Conservation (phyloP, 2,797 vertebrate genomes). For the Thripadectes ignobilis region DNA sequence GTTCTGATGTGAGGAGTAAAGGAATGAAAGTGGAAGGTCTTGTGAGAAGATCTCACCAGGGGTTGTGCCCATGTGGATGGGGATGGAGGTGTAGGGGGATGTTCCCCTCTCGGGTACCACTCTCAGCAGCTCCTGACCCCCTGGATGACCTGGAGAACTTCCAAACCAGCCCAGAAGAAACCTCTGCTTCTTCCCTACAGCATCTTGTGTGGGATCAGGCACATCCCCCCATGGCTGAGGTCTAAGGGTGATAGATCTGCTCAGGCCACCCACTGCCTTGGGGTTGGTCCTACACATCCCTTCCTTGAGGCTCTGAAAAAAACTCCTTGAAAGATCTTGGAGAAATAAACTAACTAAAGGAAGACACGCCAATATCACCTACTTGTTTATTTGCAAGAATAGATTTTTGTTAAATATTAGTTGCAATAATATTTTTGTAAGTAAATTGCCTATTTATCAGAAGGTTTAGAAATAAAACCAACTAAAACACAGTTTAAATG, state of each 20-base stretch:
- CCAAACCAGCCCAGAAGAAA: neutral
- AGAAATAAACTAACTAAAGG: neutral
- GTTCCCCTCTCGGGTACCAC: no score
- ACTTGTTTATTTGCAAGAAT: neutral
- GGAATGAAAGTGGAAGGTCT: neutral
- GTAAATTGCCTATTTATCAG: neutral
- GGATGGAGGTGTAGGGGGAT: neutral
- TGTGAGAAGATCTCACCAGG: neutral
- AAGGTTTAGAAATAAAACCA: neutral
- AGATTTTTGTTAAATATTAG: neutral
- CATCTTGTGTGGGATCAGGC: neutral
- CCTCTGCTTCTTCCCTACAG: neutral
- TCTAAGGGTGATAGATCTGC: neutral
- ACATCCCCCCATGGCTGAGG: neutral
- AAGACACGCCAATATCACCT: fast-evolving
- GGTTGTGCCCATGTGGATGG: neutral
- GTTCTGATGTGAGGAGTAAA: neutral
- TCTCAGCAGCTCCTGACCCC: neutral
- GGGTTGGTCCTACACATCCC: no score
- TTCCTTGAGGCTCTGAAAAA: neutral
- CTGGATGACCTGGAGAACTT: neutral
- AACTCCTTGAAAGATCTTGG: neutral
- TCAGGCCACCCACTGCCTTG: neutral
- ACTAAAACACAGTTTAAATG: neutral
- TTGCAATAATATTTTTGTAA: neutral